Conservation (phyloP, 2,888 invertebrate genomes). For the Leptopilina myrica region DNA sequence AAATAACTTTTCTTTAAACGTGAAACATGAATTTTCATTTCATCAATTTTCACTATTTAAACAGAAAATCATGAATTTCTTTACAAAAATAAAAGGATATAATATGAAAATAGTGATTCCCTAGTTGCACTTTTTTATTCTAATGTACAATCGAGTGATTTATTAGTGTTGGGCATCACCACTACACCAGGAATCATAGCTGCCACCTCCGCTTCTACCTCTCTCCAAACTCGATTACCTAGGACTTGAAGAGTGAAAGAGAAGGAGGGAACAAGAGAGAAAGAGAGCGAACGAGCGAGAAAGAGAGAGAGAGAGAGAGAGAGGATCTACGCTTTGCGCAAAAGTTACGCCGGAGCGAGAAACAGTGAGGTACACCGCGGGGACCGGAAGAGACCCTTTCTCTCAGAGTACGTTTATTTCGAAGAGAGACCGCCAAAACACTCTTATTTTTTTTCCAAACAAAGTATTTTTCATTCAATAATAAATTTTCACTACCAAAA, state of each 20-base stretch:
- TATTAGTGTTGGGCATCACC: conserved; percentile 42
- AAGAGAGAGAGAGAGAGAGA: conserved; percentile 53
- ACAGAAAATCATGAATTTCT: no score
- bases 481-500: no score
- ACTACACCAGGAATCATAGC: conserved; percentile 52
- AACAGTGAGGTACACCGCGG: conserved; percentile 70
- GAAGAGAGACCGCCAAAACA: conserved; percentile 44
- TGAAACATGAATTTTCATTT: no score
- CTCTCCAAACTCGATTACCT: conserved; percentile 60
- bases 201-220: conserved; percentile 51
- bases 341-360: conserved; percentile 70
- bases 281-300: conserved; percentile 57
- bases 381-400: conserved; percentile 71
- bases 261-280: conserved; percentile 26
- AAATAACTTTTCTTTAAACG: no score
- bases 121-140: background rate
- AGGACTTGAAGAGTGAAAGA: conserved; percentile 53
- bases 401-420: conserved; percentile 57
- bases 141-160: conserved; percentile 1
- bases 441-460: background rate
- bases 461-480: background rate
- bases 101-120: conserved; percentile 27
- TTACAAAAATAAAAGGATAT: background rate
- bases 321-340: conserved; percentile 69
- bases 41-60: no score